Evolutionary conservation across 2,797 vertebrate species (phyloP), one percentile per base, ranked within the genome.

Genomic region (Botia almorhae): DNA sequence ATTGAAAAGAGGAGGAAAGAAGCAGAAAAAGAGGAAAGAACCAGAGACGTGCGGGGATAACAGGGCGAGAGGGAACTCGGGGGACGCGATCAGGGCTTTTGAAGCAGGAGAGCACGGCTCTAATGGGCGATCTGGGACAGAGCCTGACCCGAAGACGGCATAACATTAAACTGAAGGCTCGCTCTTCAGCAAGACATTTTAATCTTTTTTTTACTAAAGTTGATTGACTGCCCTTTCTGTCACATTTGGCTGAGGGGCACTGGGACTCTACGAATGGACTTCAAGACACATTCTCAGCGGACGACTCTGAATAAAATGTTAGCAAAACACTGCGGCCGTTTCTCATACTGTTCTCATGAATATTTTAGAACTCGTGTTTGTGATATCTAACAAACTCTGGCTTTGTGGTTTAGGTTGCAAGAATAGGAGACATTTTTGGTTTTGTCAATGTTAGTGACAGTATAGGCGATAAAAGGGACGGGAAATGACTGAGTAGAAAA

Each of bases 41-140:
- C 29, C 46, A 46, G 56, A 68, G 43, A 65, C 8, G 16, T 73
- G 56, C 21, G 58, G 3, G 21, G 69, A 33, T 63, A 48, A 26
- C 16, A 36, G 80, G 74, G 56, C 14, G 29, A 64, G 19, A n/a
- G 78, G 33, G 69, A 79, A 79, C 48, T 79, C 53, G 13, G 5
- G 58, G 64, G 64, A 67, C 55, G 46, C 0, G 58, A 64, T 79
- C 29, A 23, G 13, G 70, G 50, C 78, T 80, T 39, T 80, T 74
- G 61, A 48, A 73, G 70, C 51, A 8, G 23, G 51, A 68, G 4
- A 58, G 39, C 10, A 39, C 33, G 50, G 69, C 12, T 11, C 48
- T 80, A 72, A 80, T 80, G 60, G 51, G 48, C 55, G 51, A 74
- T 58, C 61, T 68, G 69, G 61, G 70, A 80, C 61, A 56, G 50